Conservation (phyloP, 1,140 invertebrate genomes). For the Papilio polytes region DNA sequence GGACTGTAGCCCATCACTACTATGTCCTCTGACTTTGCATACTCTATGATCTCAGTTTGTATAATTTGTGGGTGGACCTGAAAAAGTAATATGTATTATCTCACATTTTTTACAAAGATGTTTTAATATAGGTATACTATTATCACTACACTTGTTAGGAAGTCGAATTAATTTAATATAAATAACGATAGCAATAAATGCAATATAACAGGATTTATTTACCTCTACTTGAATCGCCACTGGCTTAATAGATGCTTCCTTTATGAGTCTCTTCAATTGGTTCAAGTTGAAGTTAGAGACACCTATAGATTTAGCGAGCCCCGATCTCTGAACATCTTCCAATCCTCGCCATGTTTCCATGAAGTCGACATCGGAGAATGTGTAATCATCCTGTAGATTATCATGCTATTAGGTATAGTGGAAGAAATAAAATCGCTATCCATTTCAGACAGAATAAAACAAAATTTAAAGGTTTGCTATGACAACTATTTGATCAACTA, state of each 20-base stretch:
- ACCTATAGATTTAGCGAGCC: conserved; percentile 91
- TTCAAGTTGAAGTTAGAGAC: conserved; percentile 94
- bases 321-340: conserved; percentile 88
- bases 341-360: conserved; percentile 89
- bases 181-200: too few species aligned
- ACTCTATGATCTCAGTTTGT: conserved; percentile 88
- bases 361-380: conserved; percentile 82
- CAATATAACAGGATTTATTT: too few species aligned
- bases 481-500: too few species aligned
- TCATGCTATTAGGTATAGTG: too few species aligned
- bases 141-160: too few species aligned
- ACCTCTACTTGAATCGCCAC: conserved; percentile 83
- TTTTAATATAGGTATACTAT: too few species aligned
- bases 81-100: too few species aligned
- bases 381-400: conserved; percentile 61
- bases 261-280: conserved; percentile 89
- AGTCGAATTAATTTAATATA: too few species aligned
- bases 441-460: too few species aligned
- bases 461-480: too few species aligned
- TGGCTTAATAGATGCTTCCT: conserved; percentile 81
- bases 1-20: conserved; percentile 92
- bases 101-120: too few species aligned
- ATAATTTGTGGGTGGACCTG: conserved; percentile 79
- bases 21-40: conserved; percentile 88
- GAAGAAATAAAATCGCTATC: too few species aligned